Evolutionary conservation across 2,888 invertebrate species (phyloP), one percentile per base, ranked within the genome.

Genomic region (Tanypteryx hageni): DNA sequence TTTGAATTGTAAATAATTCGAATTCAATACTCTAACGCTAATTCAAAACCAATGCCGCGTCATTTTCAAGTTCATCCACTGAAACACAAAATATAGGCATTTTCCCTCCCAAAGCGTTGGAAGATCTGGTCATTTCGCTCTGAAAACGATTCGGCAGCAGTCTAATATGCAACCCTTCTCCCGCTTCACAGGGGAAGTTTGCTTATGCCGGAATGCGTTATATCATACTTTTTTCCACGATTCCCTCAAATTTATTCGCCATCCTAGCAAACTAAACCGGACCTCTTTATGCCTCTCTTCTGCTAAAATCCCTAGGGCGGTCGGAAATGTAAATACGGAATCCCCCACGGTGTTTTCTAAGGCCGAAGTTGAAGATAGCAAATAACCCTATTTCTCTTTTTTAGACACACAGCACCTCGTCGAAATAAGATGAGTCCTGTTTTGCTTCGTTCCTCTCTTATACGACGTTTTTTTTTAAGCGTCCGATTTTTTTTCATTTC

Each of bases 241-340:
- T 27, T 22, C 22, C 76, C 76, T 76, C 76, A 22, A 27, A 27
- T 76, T 76, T 76, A 76, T 76, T 76, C 27, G 22, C 22, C 76
- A 76, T 27, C 2, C 18, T n/a, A 68, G 68, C 68, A 68, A 76
- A 76, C 76, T 27, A 22, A 27, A 18, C 76, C 76, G 76, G 76
- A 76, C 76, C 76, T 76, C 76, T 13, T 76, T 76, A 76, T 76
- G 76, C 22, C n/a, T 76, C 13, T 76, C 76, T 76, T 27, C 76
- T 27, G 22, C 76, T 76, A 76, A 76, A 27, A 27, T 27, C 5
- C 76, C 76, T 22, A 11, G 10, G 27, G 76, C 76, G 22, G 22
- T 76, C 27, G 76, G 76, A 18, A 18, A 27, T 76, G 76, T 76
- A 76, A 76, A 76, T 76, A 68, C 22, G 18, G 68, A n/a, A 76